Evolutionary conservation across 1,140 invertebrate genomes (phyloP), one percentile per base, ranked within the genome.

Genomic region (Alviniconcha marisindica): DNA sequence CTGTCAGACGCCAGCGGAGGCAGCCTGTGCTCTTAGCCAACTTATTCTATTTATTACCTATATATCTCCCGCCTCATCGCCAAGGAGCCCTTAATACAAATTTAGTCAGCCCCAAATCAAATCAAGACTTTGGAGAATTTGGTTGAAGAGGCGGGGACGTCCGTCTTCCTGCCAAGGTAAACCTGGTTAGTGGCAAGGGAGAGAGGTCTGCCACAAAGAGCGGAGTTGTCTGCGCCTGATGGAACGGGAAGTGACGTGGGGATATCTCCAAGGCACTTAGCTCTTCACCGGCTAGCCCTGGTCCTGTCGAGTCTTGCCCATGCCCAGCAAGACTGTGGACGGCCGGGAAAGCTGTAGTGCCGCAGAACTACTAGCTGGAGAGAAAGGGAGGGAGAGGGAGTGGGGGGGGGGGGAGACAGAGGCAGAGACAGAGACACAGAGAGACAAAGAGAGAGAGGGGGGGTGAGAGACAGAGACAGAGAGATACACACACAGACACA

Each of bases 41-140:
- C 81, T 74, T 74, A 82, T 82, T 60, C 81, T 82, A 82, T 82
- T 82, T 82, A 82, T 82, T 82, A 82, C 81, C 71, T 82, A 82
- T 82, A 82, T 82, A 82, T 82, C 73, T 82, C 81, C 81, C 71
- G 73, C 81, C 73, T 71, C 73, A 74, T 77, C 71, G 73, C 71
- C 69, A 28, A 44, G 48, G 51, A 71, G 44, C 73, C 71, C 73
- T 82, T 82, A 82, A 82, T 82, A 74, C 69, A 82, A 82, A 82
- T 82, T 82, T 82, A 82, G 81, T 82, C 71, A 82, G 71, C 51
- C 33, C 51, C 81, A 82, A 82, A 82, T 82, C 69, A 71, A 77
- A 82, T 82, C 69, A 73, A 63, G 81, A 42, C 42, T 74, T 76
- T 54, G 81, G 71, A 63, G 66, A 82, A 82, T 82, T 82, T 38